Base-by-base conservation (phyloP, 2,113 vertebrate genomes). In the Lucifuga dentata region DNA sequence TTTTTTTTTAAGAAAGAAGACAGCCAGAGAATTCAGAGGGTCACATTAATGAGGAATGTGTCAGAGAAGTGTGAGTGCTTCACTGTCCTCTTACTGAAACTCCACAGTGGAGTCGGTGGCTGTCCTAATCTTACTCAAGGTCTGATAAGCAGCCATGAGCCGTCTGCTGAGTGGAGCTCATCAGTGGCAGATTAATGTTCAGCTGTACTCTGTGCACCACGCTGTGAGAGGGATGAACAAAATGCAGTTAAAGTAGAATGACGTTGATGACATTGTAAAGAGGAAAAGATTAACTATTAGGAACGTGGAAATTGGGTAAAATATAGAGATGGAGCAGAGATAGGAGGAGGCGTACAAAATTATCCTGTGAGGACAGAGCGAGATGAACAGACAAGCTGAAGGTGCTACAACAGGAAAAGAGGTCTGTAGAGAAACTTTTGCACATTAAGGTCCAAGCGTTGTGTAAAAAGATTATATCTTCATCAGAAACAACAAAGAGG, bases 131-230 rank as follows among this genome's bases (percentile, higher is more conserved):
- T 76, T 15, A 59, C 49, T 56, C 50, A 48, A 45, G 6, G 32
- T 73, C 63, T 58, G 82, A 77, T 86, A 78, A 84, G 67, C 73
- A 62, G 65, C 53, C 58, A 19, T 55, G 73, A 80, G 52, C 73
- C 43, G 43, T 71, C 46, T 68, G 66, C 43, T 58, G 69, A 85
- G 67, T 36, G 58, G 35, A 23, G 45, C 78, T 84, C 84, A 87
- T 87, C 80, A 80, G 69, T 17, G 36, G 69, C 78, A 78, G 80
- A 82, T 81, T 86, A 80, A 84, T 84, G 76, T 80, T 76, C 83
- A 69, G 76, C 81, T 77, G 65, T 66, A 83, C 60, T 70, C 35
- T 1, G 53, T 24, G 21, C 64, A 26, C 67, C 70, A 43, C 0
- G 35, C 81, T 48, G 71, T 5, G 73, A 60, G 74, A 26, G 68